Percentiles rank a stretch among this genome's conserved stretches.
These are phyloP conservation scores for Iselma pallidipennis DNA, from an alignment of 2,888 invertebrate species.

Conservation along the genomic window DNA sequence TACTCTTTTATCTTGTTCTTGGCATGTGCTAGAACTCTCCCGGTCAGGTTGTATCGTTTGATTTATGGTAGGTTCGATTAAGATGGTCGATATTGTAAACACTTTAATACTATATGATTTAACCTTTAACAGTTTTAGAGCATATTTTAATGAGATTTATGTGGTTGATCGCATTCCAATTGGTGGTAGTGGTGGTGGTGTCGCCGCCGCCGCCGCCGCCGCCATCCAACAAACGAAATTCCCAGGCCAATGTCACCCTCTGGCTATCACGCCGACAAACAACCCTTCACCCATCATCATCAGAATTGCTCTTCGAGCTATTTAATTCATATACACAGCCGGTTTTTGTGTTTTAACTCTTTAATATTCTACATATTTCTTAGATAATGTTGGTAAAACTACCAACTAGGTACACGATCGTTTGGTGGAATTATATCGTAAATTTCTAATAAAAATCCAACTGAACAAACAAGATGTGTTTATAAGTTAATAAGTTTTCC, in stretches of 20 bases:
- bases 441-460: slow-evolving; percentile 12
- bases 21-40: slow-evolving; percentile 22
- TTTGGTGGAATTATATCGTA: slow-evolving; percentile 12
- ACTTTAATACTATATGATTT: slow-evolving; percentile 33
- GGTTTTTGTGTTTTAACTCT: not conserved
- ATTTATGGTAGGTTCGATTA: slow-evolving; percentile 36
- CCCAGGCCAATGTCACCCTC: slow-evolving; percentile 33
- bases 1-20: slow-evolving; percentile 2
- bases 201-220: not conserved
- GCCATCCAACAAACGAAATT: slow-evolving; percentile 7
- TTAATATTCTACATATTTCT: not conserved
- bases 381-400: not conserved
- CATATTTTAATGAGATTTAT: slow-evolving; percentile 26
- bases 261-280: slow-evolving; percentile 31
- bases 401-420: not conserved
- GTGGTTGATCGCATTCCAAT: slow-evolving; percentile 12
- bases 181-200: slow-evolving; percentile 6
- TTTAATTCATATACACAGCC: not conserved
- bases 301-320: not conserved
- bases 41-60: slow-evolving; percentile 20
- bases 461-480: slow-evolving; percentile 10
- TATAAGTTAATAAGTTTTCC: slow-evolving; percentile 12
- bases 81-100: slow-evolving; percentile 36
- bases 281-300: slow-evolving; percentile 1
- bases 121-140: slow-evolving; percentile 31